These are phyloP conservation scores for Rhynchonycteris naso DNA, from an alignment of 2,797 vertebrate genomes.

Conservation along the genomic window DNA sequence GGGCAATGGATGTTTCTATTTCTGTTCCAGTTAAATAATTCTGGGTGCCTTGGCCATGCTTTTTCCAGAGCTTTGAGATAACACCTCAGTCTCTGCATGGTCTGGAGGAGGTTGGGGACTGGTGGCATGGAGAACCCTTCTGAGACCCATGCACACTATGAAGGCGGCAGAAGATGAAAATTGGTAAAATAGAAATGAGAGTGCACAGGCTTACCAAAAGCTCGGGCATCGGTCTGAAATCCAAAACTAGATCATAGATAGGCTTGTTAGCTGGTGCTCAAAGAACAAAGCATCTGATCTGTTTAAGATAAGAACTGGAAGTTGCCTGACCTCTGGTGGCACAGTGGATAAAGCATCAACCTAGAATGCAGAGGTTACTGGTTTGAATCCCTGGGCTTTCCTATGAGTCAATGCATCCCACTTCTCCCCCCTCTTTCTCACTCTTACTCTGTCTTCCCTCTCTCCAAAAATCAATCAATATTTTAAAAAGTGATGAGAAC, in stretches of 20 bases:
- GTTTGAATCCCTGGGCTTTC: too few species aligned
- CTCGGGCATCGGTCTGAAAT: neutral
- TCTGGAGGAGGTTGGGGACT: neutral
- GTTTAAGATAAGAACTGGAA: neutral
- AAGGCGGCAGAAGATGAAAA: neutral
- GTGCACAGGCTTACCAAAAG: neutral
- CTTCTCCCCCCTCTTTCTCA: too few species aligned
- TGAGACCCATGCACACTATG: neutral
- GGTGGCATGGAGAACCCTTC: accelerated
- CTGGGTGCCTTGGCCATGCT: too few species aligned
- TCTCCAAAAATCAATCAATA: too few species aligned
- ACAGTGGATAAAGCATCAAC: too few species aligned
- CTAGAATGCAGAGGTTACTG: too few species aligned
- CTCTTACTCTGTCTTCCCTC: too few species aligned
- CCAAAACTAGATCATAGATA: neutral
- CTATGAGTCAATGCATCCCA: too few species aligned
- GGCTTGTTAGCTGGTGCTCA: neutral
- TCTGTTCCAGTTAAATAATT: neutral
- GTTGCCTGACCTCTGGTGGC: too few species aligned
- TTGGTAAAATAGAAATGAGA: neutral
- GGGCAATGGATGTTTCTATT: neutral
- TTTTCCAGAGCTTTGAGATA: neutral
- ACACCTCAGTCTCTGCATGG: too few species aligned
- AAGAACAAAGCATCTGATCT: neutral
- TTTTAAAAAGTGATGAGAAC: neutral